Evolutionary conservation across 2,797 vertebrate genomes (phyloP).

Genomic region (Heliangelus exortis): DNA sequence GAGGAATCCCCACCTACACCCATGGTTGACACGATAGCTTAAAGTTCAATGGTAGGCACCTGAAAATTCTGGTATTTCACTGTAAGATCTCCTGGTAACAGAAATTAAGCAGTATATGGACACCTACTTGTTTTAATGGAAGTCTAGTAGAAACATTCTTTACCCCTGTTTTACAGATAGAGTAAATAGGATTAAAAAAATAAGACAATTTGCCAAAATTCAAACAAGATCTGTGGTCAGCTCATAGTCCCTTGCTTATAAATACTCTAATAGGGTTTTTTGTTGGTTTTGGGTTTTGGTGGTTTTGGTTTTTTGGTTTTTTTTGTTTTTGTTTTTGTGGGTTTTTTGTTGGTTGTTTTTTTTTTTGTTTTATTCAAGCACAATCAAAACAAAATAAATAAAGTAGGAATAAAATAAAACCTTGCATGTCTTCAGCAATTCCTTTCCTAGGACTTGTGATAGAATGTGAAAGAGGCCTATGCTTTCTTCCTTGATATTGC

Average conservation of each 20-base stretch:
- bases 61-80: neutral
- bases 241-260: neutral
- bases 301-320: too few relatives aligned
- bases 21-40: neutral
- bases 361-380: neutral
- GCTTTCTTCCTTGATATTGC: conserved; percentile 6
- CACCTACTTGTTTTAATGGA: neutral
- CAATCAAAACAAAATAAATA: conserved; percentile 19
- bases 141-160: neutral
- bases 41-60: neutral
- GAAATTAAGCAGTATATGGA: neutral
- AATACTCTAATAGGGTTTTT: neutral
- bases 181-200: conserved; percentile 16
- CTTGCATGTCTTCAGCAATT: neutral
- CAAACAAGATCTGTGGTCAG: neutral
- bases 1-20: neutral
- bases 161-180: neutral
- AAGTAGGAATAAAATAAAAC: neutral
- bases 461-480: neutral
- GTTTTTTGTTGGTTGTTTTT: too few relatives aligned
- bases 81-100: neutral
- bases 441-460: conserved; percentile 1
- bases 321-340: neutral
- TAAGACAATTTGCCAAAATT: neutral
- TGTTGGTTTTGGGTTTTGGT: neutral